Evolutionary conservation across 2,797 vertebrate genomes (phyloP), one percentile per base, ranked within the genome.

Genomic region (Tiaroga cobitis): DNA sequence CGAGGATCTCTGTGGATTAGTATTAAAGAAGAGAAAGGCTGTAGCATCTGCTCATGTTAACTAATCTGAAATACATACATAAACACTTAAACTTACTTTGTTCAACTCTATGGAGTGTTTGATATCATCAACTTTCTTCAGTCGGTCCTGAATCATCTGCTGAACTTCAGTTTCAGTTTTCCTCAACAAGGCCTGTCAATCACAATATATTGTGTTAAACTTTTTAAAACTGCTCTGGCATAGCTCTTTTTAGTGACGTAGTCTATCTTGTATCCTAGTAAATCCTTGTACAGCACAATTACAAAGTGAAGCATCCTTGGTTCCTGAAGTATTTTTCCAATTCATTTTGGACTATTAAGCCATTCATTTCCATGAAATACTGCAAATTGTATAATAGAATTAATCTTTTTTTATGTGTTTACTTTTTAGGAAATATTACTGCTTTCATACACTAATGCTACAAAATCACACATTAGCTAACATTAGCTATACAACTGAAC

Each of bases 61-160:
- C 19, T 34, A 6, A 75, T 49, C 46, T 24, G 16, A 73, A 73
- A 46, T 24, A 41, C 21, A 41, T 41, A 73, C n/a, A 16, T 46
- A 16, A 6, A 59, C 21, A 39, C 51, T 56, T n/a, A 37, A 70
- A 90, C 93, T 93, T 82, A 95, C 95, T 90, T 94, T 95, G 90
- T 94, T 94, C 11, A 93, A 91, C 80, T 95, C 92, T 51, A 95
- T 79, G 0, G 90, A 93, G 51, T 91, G 90, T 84, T 93, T 95
- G 81, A 96, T 92, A 80, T 95, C 93, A 79, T 95, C 93, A 88
- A 95, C 91, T 86, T 96, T 96, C 80, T 89, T 93, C 83, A 92
- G 91, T 87, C 95, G 85, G 26, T 94, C 93, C 68, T 94, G 93
- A 87, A 96, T 95, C 95, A 96, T 96, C 90, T 96, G 93, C 85